Conservation (phyloP, 2,888 invertebrate genomes). For the Drepanosiphum platanoidis region DNA sequence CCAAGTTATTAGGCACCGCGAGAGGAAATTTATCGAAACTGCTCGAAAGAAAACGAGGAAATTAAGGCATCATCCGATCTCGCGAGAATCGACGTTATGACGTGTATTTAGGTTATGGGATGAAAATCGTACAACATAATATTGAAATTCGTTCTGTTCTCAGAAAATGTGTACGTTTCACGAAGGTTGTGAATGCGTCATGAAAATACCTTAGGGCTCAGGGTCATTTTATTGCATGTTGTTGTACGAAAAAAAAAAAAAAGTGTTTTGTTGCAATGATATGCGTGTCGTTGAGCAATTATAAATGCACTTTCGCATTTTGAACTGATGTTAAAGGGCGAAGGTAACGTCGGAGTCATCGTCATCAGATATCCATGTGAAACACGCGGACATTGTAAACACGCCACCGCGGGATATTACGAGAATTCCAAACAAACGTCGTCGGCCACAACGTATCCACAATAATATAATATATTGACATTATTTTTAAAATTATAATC, state of each 20-base stretch:
- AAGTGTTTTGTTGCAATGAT: slow-evolving; percentile 10
- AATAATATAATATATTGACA: too few species aligned
- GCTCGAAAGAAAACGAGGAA: too few species aligned
- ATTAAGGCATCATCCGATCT: too few species aligned
- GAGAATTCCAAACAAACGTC: too few species aligned
- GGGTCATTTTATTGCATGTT: slow-evolving; percentile 27
- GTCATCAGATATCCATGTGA: not conserved
- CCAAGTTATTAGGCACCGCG: too few species aligned
- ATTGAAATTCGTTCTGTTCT: slow-evolving; percentile 19
- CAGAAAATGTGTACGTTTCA: not conserved
- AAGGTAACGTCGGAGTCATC: slow-evolving; percentile 11
- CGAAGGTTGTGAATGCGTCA: slow-evolving; percentile 36
- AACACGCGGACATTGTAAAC: not conserved
- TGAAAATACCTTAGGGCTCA: slow-evolving; percentile 30
- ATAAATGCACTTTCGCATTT: slow-evolving; percentile 39
- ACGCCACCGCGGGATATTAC: too few species aligned
- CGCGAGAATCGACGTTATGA: not conserved
- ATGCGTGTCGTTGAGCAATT: not conserved
- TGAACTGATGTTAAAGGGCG: slow-evolving; percentile 9
- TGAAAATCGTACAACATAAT: slow-evolving; percentile 35
- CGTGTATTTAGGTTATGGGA: slow-evolving; percentile 26
- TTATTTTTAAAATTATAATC: too few species aligned
- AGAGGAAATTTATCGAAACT: too few species aligned
- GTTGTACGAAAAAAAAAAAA: not conserved
- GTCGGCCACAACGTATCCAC: too few species aligned